These are phyloP conservation scores for Dioctria linearis DNA, from an alignment of 2,888 invertebrate genomes.

Conservation along the genomic window DNA sequence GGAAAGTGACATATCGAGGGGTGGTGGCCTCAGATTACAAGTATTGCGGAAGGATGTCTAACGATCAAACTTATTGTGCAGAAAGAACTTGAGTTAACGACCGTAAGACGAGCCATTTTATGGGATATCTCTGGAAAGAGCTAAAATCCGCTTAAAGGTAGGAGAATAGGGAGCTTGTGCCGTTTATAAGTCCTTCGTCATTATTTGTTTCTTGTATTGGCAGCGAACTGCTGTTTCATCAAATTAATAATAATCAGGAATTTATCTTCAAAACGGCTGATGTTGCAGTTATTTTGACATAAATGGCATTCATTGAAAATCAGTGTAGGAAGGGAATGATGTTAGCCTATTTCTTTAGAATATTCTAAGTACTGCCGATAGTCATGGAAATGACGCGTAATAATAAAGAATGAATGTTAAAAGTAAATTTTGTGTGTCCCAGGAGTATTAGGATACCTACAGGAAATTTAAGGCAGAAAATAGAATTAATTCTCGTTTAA, in stretches of 20 bases:
- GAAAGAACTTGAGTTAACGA: slow-evolving; percentile 52
- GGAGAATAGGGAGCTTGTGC: background rate
- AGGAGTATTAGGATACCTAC: too few relatives aligned
- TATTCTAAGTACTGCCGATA: too few relatives aligned
- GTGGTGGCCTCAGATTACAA: slow-evolving; percentile 47
- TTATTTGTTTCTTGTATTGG: slow-evolving; percentile 45
- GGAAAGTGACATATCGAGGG: slow-evolving; percentile 52
- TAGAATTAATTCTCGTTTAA: too few relatives aligned
- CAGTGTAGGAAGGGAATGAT: background rate
- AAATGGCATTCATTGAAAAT: slow-evolving; percentile 6
- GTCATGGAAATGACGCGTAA: too few relatives aligned
- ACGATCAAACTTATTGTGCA: slow-evolving; percentile 49
- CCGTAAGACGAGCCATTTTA: slow-evolving; percentile 51
- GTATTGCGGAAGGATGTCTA: slow-evolving; percentile 51
- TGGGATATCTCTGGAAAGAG: slow-evolving; percentile 25
- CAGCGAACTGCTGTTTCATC: slow-evolving; percentile 47
- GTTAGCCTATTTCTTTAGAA: too few relatives aligned
- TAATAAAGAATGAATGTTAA: too few relatives aligned
- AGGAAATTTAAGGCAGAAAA: too few relatives aligned
- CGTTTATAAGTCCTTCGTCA: slow-evolving; percentile 29
- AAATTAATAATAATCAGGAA: slow-evolving; percentile 48
- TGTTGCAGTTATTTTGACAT: slow-evolving; percentile 22
- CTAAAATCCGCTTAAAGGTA: slow-evolving; percentile 51
- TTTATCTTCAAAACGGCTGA: slow-evolving; percentile 36
- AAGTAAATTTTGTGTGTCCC: too few relatives aligned